These are phyloP conservation scores for Erebia palarica DNA, from an alignment of 2,888 invertebrate species.

Conservation along the genomic window DNA sequence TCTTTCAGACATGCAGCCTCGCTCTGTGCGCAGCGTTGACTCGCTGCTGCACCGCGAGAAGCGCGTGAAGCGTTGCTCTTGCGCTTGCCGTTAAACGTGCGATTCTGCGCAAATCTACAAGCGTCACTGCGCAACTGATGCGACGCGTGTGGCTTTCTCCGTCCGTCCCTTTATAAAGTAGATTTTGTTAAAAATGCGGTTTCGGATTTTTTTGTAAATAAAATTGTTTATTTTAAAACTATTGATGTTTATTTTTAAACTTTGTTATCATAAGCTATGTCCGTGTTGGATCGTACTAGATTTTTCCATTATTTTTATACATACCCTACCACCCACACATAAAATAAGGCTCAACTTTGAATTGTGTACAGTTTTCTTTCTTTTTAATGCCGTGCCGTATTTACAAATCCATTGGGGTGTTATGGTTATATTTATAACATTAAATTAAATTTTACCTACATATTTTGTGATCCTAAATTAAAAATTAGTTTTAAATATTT, in stretches of 20 bases:
- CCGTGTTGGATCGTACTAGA: slow-evolving; percentile 18
- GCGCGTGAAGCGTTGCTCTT: slow-evolving; percentile 88
- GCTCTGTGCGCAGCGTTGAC: slow-evolving; percentile 85
- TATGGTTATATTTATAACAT: slow-evolving; percentile 40
- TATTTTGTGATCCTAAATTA: slow-evolving; percentile 79
- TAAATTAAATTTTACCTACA: slow-evolving; percentile 42
- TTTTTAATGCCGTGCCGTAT: slow-evolving; percentile 33
- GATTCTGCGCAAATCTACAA: slow-evolving; percentile 18
- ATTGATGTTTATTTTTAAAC: slow-evolving; percentile 39
- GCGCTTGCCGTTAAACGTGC: slow-evolving; percentile 85
- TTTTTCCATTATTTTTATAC: slow-evolving; percentile 22
- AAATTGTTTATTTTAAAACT: slow-evolving; percentile 36
- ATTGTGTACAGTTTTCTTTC: slow-evolving; percentile 16
- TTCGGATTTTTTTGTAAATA: slow-evolving; percentile 48
- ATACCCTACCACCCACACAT: slow-evolving; percentile 19
- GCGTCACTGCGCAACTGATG: slow-evolving; percentile 31
- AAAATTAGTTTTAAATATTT: slow-evolving; percentile 65
- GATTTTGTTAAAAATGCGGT: slow-evolving; percentile 42
- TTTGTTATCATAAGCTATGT: slow-evolving; percentile 26
- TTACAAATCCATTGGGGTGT: slow-evolving; percentile 35
- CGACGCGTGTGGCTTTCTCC: slow-evolving; percentile 38
- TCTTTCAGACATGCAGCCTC: slow-evolving; percentile 89
- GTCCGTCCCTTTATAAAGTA: slow-evolving; percentile 42
- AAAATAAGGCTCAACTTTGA: slow-evolving; percentile 18
- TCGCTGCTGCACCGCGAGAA: slow-evolving; percentile 81